Base-by-base conservation (phyloP, 30 jellyfish, hydroid and myxozoan genomes). In the Phacellophora camtschatica region DNA sequence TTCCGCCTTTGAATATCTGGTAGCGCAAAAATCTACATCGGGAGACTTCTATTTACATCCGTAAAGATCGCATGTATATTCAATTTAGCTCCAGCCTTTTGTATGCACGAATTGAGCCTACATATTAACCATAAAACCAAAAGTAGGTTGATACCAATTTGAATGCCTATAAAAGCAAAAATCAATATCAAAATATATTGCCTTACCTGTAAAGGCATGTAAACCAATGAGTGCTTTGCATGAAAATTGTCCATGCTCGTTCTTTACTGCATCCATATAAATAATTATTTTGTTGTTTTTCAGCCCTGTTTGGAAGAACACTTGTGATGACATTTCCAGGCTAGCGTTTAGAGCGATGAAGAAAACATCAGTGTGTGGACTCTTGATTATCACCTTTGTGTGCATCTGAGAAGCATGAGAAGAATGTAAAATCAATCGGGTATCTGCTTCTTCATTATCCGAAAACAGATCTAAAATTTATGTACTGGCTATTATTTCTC, bases 141-240 rank as follows among this genome's bases (percentile, higher is more conserved):
- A n/a, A 55, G 39, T 55, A 2, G 67, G 69, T 33, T 39, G 67
- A 32, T 35, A 66, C 30, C 23, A 33, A 2, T n/a, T 67, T 41
- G 67, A 34, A 34, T 66, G 81, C 81, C 9, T 8, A n/a, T 13
- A 33, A 34, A 43, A 16, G 39, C 42, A 35, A 43, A 2, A 68
- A 43, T 20, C 39, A 68, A 25, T 7, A 20, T 25, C 34, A 68
- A 22, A 68, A 29, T 32, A 68, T 20, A 33, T n/a, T 1, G 11
- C 37, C 81, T 68, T 68, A 68, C 88, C 88, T 27, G 88, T 75
- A 54, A 75, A 30, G 8, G 88, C 88, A 75, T 75, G 84, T 32
- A 75, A 53, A 19, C 88, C 88, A 53, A 75, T 57, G 3, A 75
- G 65, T 19, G 48, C 45, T 75, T 31, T 27, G 65, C 84, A 34